A percentile compares a stretch with the other conserved stretches of the same genome.
phyloP scores from a whole-genome alignment of 92 coral and sea anemone genomes.

The Pocillopora meandrina region DNA sequence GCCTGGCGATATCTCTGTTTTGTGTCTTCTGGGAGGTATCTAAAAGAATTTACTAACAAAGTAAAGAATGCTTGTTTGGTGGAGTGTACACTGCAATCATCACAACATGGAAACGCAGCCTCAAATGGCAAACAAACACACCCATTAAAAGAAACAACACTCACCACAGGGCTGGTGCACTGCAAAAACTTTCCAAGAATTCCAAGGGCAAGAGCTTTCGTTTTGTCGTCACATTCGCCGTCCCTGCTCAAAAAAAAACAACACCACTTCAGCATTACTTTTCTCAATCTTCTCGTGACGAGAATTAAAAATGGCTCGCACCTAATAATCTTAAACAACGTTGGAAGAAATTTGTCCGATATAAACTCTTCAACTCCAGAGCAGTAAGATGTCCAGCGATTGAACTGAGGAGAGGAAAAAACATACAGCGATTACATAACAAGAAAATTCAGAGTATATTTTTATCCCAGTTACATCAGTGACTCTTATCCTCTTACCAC shows the following conservation, averaged over 20 bases:
- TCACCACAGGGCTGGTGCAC: conserved; percentile 87
- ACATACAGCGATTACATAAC: neutral
- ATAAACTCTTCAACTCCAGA: conserved; percentile 80
- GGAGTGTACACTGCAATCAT: neutral
- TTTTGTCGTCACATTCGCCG: conserved; percentile 55
- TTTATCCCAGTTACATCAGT: no score
- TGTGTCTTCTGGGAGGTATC: no score
- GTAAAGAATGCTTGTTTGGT: no score
- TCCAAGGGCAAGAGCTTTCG: conserved; percentile 86
- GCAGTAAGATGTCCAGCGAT: conserved; percentile 80
- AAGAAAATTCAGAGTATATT: no score
- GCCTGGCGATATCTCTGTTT: no score
- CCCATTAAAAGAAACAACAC: neutral
- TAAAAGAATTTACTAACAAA: no score
- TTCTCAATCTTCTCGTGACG: neutral
- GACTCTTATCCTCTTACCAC: no score
- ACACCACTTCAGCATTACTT: no score
- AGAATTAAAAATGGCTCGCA: neutral
- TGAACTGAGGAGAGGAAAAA: conserved; percentile 56
- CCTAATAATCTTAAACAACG: conserved; percentile 89
- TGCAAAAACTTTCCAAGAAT: conserved; percentile 88
- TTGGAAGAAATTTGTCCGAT: conserved; percentile 78
- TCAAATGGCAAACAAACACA: neutral
- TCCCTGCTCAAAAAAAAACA: conserved; percentile 17
- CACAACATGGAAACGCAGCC: neutral